Conservation (phyloP, 2,888 invertebrate genomes). For the Darwinula stevensoni region DNA sequence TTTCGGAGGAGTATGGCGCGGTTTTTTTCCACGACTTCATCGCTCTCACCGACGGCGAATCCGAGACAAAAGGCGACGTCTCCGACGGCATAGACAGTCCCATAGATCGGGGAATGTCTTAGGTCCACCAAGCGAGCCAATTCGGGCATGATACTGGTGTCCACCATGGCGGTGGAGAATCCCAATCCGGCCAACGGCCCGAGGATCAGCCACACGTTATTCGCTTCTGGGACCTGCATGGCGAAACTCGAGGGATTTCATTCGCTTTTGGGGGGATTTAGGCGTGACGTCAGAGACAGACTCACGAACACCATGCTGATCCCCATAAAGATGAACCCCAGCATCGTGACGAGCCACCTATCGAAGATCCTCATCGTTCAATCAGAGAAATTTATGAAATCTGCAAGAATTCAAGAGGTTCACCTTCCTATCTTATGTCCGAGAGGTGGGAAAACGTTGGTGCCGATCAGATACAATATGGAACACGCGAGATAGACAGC, state of each 20-base stretch:
- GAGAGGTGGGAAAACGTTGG: conserved; percentile 83
- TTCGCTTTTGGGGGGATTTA: no score
- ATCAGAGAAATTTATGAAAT: no score
- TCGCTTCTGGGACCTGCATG: conserved; percentile 80
- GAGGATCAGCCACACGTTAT: conserved; percentile 62
- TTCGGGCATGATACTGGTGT: conserved; percentile 99
- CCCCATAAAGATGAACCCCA: conserved; percentile 80
- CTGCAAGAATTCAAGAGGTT: conserved; percentile 7
- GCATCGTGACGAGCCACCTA: conserved; percentile 75
- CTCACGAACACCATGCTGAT: conserved; percentile 71
- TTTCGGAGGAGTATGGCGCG: no score
- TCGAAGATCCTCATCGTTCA: no score
- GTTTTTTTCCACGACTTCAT: background rate
- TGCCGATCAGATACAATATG: conserved; percentile 84
- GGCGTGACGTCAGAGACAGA: no score
- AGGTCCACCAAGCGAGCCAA: conserved; percentile 91
- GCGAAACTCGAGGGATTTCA: no score
- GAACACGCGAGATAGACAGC: conserved; percentile 91
- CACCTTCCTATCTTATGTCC: conserved; percentile 76
- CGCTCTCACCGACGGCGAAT: conserved; percentile 34
- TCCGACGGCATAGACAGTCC: conserved; percentile 95
- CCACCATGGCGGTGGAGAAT: conserved; percentile 98
- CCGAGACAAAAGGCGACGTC: conserved; percentile 81
- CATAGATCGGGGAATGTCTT: conserved; percentile 85
- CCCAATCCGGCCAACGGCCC: conserved; percentile 89